phyloP scores from a whole-genome alignment of 1,140 invertebrate genomes.

The Lethrus apterus region DNA sequence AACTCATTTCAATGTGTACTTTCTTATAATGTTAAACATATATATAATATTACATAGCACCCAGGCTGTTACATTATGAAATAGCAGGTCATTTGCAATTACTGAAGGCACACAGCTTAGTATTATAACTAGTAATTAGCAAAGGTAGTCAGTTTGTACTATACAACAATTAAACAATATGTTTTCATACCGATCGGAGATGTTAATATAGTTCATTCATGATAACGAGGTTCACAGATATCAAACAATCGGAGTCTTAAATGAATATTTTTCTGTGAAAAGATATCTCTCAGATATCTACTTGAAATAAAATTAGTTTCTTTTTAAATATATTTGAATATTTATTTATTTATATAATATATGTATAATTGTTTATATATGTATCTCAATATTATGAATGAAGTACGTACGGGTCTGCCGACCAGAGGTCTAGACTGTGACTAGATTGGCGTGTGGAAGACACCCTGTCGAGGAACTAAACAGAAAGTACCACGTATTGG shows the following conservation, averaged over 20 bases:
- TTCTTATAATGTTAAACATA: constrained; percentile 29
- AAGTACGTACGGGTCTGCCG: no score
- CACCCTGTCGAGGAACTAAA: constrained; percentile 21
- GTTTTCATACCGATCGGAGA: constrained; percentile 16
- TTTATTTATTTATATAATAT: background rate
- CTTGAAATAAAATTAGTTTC: background rate
- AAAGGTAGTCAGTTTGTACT: constrained; percentile 42
- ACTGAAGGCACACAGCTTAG: constrained; percentile 42
- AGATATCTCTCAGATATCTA: background rate
- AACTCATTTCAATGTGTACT: background rate
- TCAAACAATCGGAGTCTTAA: background rate
- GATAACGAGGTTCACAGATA: background rate
- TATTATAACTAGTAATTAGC: constrained; percentile 43
- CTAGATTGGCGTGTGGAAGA: constrained; percentile 17
- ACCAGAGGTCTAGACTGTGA: constrained; percentile 8
- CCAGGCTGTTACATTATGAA: constrained; percentile 37
- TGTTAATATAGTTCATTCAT: background rate
- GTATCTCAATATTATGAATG: no score
- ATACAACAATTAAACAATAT: constrained; percentile 39
- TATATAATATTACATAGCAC: constrained; percentile 37
- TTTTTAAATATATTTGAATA: background rate
- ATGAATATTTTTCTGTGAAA: constrained; percentile 5
- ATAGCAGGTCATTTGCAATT: constrained; percentile 43
- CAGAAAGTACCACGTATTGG: constrained; percentile 14
- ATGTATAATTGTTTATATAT: background rate